Evolutionary conservation across 1,140 invertebrate genomes (phyloP), one percentile per base, ranked within the genome.

Genomic region (Drosophila nikananu): DNA sequence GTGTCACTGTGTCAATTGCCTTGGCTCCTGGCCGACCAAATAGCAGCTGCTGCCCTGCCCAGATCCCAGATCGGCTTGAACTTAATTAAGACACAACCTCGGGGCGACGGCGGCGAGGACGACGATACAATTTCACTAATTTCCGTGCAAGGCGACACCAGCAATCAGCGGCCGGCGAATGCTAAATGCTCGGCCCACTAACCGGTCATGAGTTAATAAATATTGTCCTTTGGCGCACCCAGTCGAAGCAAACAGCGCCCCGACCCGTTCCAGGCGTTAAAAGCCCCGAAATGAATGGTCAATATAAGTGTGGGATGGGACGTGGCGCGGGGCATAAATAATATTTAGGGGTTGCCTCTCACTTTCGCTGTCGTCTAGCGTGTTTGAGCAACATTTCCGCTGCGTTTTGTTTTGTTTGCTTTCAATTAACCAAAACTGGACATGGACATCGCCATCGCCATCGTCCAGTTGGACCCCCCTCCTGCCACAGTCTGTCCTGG

Each of bases 401-500:
- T 72, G 66, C 75, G 78, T 58, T 80, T 80, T 89, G 78, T 74
- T 75, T 82, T 89, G 86, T 89, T 90, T 89, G 79, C 86, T 80
- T 89, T 89, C 84, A 89, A 89, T 89, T 89, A 89, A 89, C 86
- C 78, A 84, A 90, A 89, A 90, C 83, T 86, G 83, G 78, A 81
- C 77, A 66, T 66, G 61, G 49, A 54, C 77, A 66, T 71, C 52
- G 52, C 46, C 65, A 62, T 39, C 5, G 48, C 7, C 48, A 61
- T 42, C 32, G 57, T 10, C 39, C 37, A 70, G 70, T 72, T 21
- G 49, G 30, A 35, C 3, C n/a, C n/a, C 5, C 32, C 5, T 44
- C 46, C 51, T 32, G 37, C n/a, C 17, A 7, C 5, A 25, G 19
- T 13, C 2, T 25, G 63, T 23, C 13, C 32, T 51, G 35, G 25